phyloP scores from a whole-genome alignment of 2,888 invertebrate species.

The Ellobium chinense region DNA sequence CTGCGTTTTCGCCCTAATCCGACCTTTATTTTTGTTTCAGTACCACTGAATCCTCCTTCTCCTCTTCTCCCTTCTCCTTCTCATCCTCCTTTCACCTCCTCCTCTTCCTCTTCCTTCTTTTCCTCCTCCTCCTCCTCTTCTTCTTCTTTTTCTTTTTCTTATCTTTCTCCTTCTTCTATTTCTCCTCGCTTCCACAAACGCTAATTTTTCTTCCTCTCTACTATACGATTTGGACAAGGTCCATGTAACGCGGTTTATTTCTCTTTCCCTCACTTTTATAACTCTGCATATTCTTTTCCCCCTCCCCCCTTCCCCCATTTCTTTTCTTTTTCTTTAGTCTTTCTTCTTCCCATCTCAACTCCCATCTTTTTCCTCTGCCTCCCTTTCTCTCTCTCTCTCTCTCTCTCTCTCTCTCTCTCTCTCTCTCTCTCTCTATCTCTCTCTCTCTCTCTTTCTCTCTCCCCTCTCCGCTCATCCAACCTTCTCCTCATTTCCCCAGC shows the following conservation, averaged over 20 bases:
- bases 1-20: neutral
- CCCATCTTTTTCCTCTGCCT: conserved; percentile 8
- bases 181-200: neutral
- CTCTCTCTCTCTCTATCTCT: conserved; percentile 1
- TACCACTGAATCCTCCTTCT: too few species aligned
- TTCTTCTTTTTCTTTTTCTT: neutral
- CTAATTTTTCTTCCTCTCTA: neutral
- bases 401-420: conserved; percentile 15
- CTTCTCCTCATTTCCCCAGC: too few species aligned
- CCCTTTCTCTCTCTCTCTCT: conserved; percentile 32
- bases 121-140: neutral
- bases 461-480: neutral
- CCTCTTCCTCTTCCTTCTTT: neutral
- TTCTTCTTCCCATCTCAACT: conserved; percentile 8
- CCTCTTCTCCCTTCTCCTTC: conserved; percentile 1
- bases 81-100: neutral
- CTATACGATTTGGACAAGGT: too few species aligned
- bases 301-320: neutral
- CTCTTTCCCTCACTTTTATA: neutral
- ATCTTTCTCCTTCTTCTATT: conserved; percentile 3
- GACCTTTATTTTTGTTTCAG: too few species aligned
- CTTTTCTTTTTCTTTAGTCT: neutral
- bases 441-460: conserved; percentile 18
- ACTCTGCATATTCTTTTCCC: neutral
- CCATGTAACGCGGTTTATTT: too few species aligned